Evolutionary conservation across 2,113 vertebrate species (phyloP).

Genomic region (Bubo scandiacus): DNA sequence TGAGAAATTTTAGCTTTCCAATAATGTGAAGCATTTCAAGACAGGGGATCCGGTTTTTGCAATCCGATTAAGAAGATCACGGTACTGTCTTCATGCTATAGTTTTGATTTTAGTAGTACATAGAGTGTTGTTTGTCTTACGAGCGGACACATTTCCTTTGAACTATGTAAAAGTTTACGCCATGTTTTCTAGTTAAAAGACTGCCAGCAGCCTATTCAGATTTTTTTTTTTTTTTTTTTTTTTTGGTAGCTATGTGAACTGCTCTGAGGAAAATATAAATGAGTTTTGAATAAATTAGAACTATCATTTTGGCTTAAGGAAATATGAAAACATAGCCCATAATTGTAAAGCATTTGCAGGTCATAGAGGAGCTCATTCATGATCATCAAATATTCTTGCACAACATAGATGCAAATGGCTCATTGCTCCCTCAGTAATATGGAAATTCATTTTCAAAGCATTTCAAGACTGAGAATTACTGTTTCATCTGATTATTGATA

Average conservation of each 20-base stretch:
- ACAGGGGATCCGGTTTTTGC: not conserved
- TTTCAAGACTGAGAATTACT: not conserved
- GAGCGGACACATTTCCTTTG: not conserved
- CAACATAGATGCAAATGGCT: not conserved
- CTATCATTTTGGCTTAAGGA: not conserved
- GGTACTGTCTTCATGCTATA: not conserved
- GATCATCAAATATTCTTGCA: not conserved
- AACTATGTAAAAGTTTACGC: not conserved
- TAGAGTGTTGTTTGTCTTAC: not conserved
- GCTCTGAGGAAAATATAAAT: not conserved
- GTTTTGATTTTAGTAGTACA: not conserved
- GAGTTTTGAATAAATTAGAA: not conserved
- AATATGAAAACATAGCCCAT: not conserved
- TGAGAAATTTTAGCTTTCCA: not conserved
- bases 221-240: not conserved
- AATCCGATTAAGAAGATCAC: not conserved
- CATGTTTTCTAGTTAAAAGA: not conserved
- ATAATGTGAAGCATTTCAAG: not conserved
- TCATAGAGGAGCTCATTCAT: not conserved
- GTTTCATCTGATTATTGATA: not conserved
- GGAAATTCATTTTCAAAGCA: not conserved
- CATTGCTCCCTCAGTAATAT: not conserved
- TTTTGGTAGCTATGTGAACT: not conserved
- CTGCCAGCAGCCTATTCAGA: not conserved
- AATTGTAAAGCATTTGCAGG: not conserved